Evolutionary conservation across 1,140 invertebrate genomes (phyloP).

Genomic region (Caerostris darwini): DNA sequence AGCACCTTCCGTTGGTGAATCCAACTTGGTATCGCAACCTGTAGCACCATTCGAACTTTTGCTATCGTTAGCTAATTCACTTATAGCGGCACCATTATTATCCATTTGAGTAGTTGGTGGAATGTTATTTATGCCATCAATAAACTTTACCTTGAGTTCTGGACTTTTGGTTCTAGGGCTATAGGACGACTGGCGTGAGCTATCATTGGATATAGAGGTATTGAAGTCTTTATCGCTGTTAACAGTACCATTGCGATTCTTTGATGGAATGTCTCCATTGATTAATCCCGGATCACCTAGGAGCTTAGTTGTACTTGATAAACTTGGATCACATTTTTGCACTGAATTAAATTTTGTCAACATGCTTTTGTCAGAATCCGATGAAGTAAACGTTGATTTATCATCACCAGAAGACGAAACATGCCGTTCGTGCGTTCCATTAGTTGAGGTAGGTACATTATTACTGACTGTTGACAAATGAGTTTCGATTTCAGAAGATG

Average conservation of each 20-base stretch:
- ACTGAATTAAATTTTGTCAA: not conserved
- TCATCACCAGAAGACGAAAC: slow-evolving; percentile 11
- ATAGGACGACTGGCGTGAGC: not conserved
- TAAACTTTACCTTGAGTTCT: slow-evolving; percentile 22
- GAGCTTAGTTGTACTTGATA: slow-evolving; percentile 4
- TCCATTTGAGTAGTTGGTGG: not conserved
- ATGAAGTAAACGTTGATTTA: no score
- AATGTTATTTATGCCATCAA: not conserved
- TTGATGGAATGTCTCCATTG: not conserved
- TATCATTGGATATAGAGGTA: not conserved
- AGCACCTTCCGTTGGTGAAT: slow-evolving; percentile 34
- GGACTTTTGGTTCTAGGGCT: slow-evolving; percentile 11
- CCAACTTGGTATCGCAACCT: slow-evolving; percentile 17
- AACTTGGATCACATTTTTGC: not conserved
- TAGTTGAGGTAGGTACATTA: not conserved
- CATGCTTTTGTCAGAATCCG: not conserved
- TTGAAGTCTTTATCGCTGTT: not conserved
- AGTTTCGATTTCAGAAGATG: not conserved
- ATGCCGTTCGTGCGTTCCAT: slow-evolving; percentile 26
- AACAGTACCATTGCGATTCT: not conserved
- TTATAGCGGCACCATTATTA: not conserved
- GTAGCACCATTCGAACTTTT: slow-evolving; percentile 37
- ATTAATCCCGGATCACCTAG: not conserved
- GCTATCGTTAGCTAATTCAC: not conserved
- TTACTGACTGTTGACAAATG: not conserved